A percentile compares a stretch with the other conserved stretches of the same genome.
Evolutionary conservation across 2,113 vertebrate species (phyloP).

Genomic region (Myotis lucifugus): DNA sequence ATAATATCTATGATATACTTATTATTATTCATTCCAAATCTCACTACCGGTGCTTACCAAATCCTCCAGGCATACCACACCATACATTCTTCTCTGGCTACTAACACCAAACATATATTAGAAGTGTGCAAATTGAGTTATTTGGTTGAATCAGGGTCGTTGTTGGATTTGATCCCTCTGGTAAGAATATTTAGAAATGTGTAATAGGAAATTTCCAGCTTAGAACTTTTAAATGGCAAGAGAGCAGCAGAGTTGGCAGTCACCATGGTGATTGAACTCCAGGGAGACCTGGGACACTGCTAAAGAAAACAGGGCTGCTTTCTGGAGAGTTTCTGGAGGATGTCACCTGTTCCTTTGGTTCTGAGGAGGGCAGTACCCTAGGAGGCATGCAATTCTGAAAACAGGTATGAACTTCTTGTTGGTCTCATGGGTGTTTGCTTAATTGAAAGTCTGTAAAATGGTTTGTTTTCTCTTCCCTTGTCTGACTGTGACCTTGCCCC

Average conservation of each 20-base stretch:
- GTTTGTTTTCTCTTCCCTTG: background rate
- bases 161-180: background rate
- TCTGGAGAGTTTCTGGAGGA: slow-evolving; percentile 10
- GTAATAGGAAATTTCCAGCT: background rate
- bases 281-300: background rate
- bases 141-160: slow-evolving; percentile 39
- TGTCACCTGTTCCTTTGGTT: background rate
- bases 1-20: background rate
- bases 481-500: background rate
- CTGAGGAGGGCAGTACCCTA: background rate
- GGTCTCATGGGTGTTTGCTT: background rate
- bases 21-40: background rate
- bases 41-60: background rate
- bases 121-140: background rate
- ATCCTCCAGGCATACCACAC: background rate
- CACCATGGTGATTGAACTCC: slow-evolving; percentile 33
- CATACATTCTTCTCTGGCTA: background rate
- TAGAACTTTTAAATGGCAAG: slow-evolving; percentile 27
- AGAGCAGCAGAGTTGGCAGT: slow-evolving; percentile 72
- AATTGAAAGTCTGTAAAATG: background rate
- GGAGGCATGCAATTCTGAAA: background rate
- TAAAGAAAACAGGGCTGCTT: slow-evolving; percentile 73
- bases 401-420: slow-evolving; percentile 78
- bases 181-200: background rate
- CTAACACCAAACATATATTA: background rate